phyloP scores from a whole-genome alignment of 1,140 invertebrate genomes.

The Megalonaias nervosa region DNA sequence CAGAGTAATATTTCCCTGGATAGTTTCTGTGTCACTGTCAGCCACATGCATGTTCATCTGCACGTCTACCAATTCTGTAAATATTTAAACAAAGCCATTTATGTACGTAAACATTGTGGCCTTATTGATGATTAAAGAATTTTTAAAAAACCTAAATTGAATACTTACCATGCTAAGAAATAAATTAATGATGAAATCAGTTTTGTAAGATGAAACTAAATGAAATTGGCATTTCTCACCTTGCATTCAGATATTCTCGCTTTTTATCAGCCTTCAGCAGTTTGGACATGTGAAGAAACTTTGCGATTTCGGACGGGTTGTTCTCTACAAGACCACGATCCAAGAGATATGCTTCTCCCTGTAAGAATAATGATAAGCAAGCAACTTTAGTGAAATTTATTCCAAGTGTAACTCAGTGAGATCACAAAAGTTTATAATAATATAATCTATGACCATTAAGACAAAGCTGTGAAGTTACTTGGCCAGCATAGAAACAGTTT shows the following conservation, averaged over 20 bases:
- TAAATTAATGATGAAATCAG: no score
- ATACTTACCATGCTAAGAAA: no score
- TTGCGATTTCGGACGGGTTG: conserved; percentile 72
- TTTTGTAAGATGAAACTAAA: neutral
- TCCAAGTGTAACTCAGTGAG: no score
- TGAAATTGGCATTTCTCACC: conserved; percentile 50
- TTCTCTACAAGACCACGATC: conserved; percentile 70
- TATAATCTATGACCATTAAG: neutral
- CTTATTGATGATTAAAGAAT: no score
- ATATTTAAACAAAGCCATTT: no score
- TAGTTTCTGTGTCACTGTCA: no score
- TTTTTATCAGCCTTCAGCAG: conserved; percentile 69
- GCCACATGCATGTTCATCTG: no score
- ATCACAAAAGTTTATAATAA: neutral
- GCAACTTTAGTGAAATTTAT: neutral
- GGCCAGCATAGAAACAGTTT: neutral
- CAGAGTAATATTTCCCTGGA: no score
- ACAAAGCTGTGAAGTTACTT: neutral
- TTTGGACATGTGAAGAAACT: conserved; percentile 72
- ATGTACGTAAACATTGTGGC: no score
- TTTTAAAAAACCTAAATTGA: no score
- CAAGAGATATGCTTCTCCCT: conserved; percentile 74
- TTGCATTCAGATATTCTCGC: conserved; percentile 69
- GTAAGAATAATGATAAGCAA: conserved; percentile 21
- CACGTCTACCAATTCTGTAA: no score